Evolutionary conservation across 2,113 vertebrate species (phyloP).

Genomic region (Sardina pilchardus): DNA sequence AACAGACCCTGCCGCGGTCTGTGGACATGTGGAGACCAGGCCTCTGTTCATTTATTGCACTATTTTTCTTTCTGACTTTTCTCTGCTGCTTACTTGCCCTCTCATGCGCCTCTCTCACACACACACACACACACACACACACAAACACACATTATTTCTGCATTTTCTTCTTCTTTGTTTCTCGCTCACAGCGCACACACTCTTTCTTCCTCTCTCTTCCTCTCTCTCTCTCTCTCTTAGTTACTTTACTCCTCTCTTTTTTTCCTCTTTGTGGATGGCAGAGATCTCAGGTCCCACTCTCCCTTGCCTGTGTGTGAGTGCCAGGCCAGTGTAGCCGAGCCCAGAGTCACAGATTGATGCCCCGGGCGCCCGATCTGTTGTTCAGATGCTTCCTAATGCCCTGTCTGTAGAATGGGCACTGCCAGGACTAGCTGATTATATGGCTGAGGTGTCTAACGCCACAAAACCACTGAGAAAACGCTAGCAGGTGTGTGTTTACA

Average conservation of each 20-base stretch:
- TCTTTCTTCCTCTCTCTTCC: not conserved
- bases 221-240: not conserved
- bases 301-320: not conserved
- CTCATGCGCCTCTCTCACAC: not conserved
- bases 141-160: not conserved
- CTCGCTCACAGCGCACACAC: not conserved
- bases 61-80: not conserved
- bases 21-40: not conserved
- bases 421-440: not conserved
- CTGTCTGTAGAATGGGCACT: not conserved
- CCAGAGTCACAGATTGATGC: not conserved
- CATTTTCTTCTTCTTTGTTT: not conserved
- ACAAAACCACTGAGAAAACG: slow-evolving; percentile 35
- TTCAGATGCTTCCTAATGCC: not conserved
- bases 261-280: not conserved
- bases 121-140: not conserved
- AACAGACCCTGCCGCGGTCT: not conserved
- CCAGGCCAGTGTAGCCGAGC: not conserved
- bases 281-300: not conserved
- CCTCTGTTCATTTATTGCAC: not conserved
- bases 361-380: not conserved
- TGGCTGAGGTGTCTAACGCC: slow-evolving; percentile 13
- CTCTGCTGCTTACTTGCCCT: not conserved
- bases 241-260: not conserved
- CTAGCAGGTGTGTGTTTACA: slow-evolving; percentile 6